Base-by-base conservation (phyloP, 2,113 vertebrate species). In the Tachycineta bicolor region DNA sequence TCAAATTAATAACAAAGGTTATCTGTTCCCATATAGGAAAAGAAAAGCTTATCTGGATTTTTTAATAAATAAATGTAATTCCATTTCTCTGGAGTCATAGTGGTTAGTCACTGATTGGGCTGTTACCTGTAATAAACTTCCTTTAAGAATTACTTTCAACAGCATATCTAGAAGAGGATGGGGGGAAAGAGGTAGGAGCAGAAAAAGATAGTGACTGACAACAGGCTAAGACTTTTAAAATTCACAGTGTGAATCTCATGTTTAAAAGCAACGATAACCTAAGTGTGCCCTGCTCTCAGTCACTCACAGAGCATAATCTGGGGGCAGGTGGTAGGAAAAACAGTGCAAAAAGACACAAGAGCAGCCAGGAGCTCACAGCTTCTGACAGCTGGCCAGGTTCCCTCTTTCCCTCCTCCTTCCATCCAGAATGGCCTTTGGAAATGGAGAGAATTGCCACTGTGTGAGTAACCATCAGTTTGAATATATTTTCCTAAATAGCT, bases 1-100 rank as follows among this genome's bases (percentile, higher is more conserved):
- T 84, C 88, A 50, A 96, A 95, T 73, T 47, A 97, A 74, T 69
- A 94, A 80, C 37, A 63, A 81, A 31, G 46, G 39, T n/a, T 87
- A 86, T 88, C 73, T 53, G 55, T 56, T 90, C n/a, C 34, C 39
- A 53, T 43, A 50, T 44, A 86, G 67, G n/a, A 86, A 91, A 94
- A 83, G 7, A 82, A 43, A 83, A 91, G n/a, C 34, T 79, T 93
- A 83, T 50, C 73, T 71, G 25, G 63, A 74, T 92, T 92, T 74
- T 58, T 21, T 5, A 12, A 34, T 29, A 88, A 85, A 70, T 49
- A 60, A 71, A 93, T 76, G n/a, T 37, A 90, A 74, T 39, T 50
- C 25, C 5, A 10, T 26, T 10, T 52, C 25, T 92, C 39, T 44
- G 25, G 52, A 94, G 56, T 63, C 65, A 41, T 37, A 26, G n/a